phyloP scores from a whole-genome alignment of 2,113 vertebrate genomes.

The Orcinus orca region DNA sequence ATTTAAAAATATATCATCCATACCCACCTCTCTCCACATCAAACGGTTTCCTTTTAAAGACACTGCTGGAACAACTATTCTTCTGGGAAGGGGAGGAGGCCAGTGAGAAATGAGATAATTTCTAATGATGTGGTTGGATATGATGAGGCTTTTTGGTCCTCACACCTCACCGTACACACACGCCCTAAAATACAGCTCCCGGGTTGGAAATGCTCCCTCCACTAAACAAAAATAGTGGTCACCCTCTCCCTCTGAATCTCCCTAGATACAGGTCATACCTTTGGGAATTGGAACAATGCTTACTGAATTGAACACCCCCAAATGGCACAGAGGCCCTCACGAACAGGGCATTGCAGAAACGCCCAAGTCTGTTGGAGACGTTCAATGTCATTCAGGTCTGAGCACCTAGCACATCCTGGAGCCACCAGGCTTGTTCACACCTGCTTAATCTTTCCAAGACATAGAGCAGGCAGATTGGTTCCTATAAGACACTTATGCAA shows the following conservation, averaged over 20 bases:
- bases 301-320: background rate
- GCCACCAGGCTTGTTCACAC: background rate
- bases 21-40: background rate
- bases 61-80: background rate
- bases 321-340: background rate
- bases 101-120: background rate
- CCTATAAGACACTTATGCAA: rapidly evolving
- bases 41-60: slow-evolving; percentile 23
- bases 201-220: background rate
- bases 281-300: too few relatives aligned
- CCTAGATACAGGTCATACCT: background rate
- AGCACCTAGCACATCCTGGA: background rate
- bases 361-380: background rate
- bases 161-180: background rate
- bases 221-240: background rate
- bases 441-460: background rate
- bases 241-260: background rate
- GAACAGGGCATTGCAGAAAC: background rate
- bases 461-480: background rate
- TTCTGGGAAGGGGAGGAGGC: background rate
- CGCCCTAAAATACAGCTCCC: background rate
- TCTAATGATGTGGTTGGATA: background rate
- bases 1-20: background rate
- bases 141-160: background rate
- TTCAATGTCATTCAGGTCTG: background rate